Base-by-base conservation (phyloP, 2,888 invertebrate species). In the Aphidoletes aphidimyza region DNA sequence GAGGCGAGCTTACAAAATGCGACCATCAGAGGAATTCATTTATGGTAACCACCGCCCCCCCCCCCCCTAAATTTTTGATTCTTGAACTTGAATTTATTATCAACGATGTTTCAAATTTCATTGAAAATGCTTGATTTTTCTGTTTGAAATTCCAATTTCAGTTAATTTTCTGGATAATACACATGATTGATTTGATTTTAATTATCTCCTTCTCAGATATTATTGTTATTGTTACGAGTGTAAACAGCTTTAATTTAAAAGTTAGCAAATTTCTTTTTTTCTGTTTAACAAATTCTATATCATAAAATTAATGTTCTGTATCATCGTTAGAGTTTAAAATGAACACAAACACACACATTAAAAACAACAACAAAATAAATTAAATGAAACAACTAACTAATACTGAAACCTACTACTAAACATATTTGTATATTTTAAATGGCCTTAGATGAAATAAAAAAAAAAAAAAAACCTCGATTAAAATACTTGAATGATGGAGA, bases 401-500 rank as follows among this genome's bases (percentile, higher is more conserved):
- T 69, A 69, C 30, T 69, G 69, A 69, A 69, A 69, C 30, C 69
- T 69, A 69, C 17, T 69, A 69, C 30, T 30, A 54, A 69, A 69
- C 17, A 69, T 69, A 39, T 81, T 81, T 81, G 81, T 81, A 81
- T 81, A 81, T 81, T 81, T 81, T 81, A 81, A 81, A 81, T 37
- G 81, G 81, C 81, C 81, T 81, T 81, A 81, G 81, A 81, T 81
- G 81, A 81, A 81, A 81, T 81, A 81, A 37, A 69, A 54, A 81
- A 81, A 81, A 81, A 81, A 39, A 81, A 37, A 69, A 54, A 81
- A 81, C 81, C 81, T 81, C 81, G 81, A 84, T 85, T 83, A 39
- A 22, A 84, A 83, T 6, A 36, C 42, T 49, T n/a, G 84, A 69
- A 30, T 69, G 69, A 69, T 69, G 69, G 34, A 69, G 69, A 69